Percentiles rank a stretch among this genome's conserved stretches.
These are phyloP conservation scores for Drosophila peninsularis DNA, from an alignment of 2,888 invertebrate genomes.

Conservation along the genomic window DNA sequence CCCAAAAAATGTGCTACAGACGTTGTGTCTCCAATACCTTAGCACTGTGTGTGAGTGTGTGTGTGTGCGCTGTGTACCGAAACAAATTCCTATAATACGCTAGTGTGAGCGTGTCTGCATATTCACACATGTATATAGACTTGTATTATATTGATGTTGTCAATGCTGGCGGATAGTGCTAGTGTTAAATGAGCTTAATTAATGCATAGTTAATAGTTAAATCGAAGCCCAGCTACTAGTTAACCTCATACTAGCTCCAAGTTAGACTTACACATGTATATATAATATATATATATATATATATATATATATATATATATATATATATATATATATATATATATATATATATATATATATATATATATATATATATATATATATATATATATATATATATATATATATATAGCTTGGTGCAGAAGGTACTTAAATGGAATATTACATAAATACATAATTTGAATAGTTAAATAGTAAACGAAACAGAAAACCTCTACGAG, in stretches of 20 bases:
- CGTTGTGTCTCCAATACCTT: conserved; percentile 37
- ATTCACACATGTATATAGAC: background rate
- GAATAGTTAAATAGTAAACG: too few species aligned
- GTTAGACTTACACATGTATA: background rate
- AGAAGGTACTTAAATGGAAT: too few species aligned
- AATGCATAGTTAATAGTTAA: background rate
- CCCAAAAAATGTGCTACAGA: conserved; percentile 32
- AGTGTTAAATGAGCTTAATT: background rate
- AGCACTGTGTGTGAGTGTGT: background rate
- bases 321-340: background rate
- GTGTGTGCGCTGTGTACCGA: background rate
- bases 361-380: too few species aligned
- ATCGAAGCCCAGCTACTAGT: too few species aligned
- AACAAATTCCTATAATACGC: too few species aligned
- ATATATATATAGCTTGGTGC: too few species aligned
- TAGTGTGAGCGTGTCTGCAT: background rate
- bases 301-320: background rate
- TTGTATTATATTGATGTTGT: too few species aligned
- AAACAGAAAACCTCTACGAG: too few species aligned
- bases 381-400: too few species aligned
- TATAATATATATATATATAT: background rate
- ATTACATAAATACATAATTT: too few species aligned
- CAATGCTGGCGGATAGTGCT: background rate
- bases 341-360: background rate
- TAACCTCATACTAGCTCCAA: background rate